Conservation (phyloP, 2,797 vertebrate species). For the Pteronotus mesoamericanus region DNA sequence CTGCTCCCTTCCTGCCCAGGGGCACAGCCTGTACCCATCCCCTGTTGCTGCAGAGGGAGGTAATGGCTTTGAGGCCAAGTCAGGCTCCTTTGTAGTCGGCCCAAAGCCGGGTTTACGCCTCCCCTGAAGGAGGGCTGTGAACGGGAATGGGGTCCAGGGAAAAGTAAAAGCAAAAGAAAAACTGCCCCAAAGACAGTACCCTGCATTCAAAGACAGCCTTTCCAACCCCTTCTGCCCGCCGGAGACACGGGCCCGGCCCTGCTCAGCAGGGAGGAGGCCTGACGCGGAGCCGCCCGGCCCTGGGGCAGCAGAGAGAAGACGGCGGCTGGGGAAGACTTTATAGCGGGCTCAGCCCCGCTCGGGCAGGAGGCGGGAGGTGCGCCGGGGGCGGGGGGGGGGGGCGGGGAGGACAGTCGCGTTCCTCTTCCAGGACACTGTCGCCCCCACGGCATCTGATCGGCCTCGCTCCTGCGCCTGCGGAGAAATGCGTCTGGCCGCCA, state of each 20-base stretch:
- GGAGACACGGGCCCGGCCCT: neutral
- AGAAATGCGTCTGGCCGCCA: neutral
- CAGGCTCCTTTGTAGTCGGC: neutral
- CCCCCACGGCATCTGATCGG: neutral
- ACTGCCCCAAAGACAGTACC: neutral
- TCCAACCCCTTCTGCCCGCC: neutral
- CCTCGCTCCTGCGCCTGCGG: neutral
- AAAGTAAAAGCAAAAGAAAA: neutral
- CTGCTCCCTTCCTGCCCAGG: neutral
- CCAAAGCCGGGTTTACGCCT: neutral
- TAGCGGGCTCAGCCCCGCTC: rapidly evolving
- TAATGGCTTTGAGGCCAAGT: neutral
- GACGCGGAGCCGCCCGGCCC: no score
- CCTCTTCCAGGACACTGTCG: neutral
- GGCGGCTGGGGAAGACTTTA: rapidly evolving
- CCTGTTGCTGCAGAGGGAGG: neutral
- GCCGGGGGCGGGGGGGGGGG: no score
- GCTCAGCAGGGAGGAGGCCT: neutral
- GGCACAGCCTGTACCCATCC: neutral
- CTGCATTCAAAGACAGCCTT: neutral
- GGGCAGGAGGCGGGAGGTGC: neutral
- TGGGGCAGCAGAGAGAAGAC: neutral
- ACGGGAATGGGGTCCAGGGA: neutral
- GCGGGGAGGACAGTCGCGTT: rapidly evolving
- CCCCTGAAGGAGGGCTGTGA: neutral